Base-by-base conservation (phyloP, 2,797 vertebrate species). In the Pogoniulus pusillus region DNA sequence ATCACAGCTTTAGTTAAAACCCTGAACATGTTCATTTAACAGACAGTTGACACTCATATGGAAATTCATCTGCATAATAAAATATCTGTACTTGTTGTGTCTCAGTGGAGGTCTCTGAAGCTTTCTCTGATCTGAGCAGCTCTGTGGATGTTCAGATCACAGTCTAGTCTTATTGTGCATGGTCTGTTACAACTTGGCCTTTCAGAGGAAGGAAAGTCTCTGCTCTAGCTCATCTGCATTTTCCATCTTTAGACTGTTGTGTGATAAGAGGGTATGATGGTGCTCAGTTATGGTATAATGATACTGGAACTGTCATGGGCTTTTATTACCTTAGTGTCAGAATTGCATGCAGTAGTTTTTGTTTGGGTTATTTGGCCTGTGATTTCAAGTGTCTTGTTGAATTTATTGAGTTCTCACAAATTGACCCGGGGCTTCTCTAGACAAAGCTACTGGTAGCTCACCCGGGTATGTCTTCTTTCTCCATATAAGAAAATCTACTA, bases 31-130 rank as follows among this genome's bases (percentile, higher is more conserved):
- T 83, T 80, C 29, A 81, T 75, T 89, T 85, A 82, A 71, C 45
- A 74, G 45, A 49, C 65, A 39, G 39, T 39, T 92, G 74, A 94
- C 72, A 85, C 26, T 73, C 94, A 71, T 20, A 53, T 32, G 87
- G 53, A 83, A 77, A 30, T 91, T 75, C 82, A 45, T 87, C 47
- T 87, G 60, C 24, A 19, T 78, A 68, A 91, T 62, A 82, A 90
- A 96, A 88, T 90, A 73, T 70, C 70, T 89, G 86, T 66, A 53
- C 66, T 94, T 72, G 45, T 87, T 79, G 16, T 27, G 2, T 59
- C 55, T 77, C n/a, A n/a, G 51, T 62, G 69, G 47, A 62, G 32
- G 74, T 37, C 13, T 76, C 41, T 35, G 34, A 75, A 58, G 24
- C 73, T 93, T 83, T 87, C 85, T n/a, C 63, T 65, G 34, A 72